Evolutionary conservation across 2,113 vertebrate genomes (phyloP).

Genomic region (Pyrgilauda ruficollis): DNA sequence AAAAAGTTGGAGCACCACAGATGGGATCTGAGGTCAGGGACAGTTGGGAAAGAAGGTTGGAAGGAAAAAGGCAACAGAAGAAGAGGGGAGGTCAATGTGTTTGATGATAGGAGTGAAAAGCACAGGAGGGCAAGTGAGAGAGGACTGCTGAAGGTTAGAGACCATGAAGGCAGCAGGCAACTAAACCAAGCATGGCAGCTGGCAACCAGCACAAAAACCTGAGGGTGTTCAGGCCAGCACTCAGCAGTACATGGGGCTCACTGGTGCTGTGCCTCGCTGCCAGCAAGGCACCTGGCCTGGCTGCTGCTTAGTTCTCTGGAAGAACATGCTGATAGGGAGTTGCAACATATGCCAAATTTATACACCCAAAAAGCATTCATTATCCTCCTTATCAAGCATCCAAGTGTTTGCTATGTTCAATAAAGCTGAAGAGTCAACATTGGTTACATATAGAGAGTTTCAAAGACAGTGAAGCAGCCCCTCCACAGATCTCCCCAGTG

Average conservation of each 20-base stretch:
- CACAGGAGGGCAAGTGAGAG: neutral
- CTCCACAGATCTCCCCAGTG: neutral
- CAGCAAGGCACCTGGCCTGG: neutral
- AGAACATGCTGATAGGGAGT: neutral
- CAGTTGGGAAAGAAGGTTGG: neutral
- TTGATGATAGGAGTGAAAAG: neutral
- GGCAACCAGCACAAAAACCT: neutral
- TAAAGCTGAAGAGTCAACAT: neutral
- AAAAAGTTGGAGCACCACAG: neutral
- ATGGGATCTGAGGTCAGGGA: neutral
- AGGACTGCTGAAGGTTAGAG: neutral
- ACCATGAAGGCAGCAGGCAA: neutral
- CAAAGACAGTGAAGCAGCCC: neutral
- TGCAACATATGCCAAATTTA: neutral
- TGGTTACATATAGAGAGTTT: neutral
- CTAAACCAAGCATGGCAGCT: neutral
- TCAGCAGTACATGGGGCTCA: fast-evolving
- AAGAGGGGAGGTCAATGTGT: neutral
- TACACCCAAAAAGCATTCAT: neutral
- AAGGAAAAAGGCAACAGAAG: neutral
- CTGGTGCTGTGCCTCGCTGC: neutral
- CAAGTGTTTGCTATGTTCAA: neutral
- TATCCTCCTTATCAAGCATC: neutral
- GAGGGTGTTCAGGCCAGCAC: neutral
- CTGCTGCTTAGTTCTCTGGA: neutral